phyloP scores from a whole-genome alignment of 2,888 invertebrate species.

The Xylota segnis region DNA sequence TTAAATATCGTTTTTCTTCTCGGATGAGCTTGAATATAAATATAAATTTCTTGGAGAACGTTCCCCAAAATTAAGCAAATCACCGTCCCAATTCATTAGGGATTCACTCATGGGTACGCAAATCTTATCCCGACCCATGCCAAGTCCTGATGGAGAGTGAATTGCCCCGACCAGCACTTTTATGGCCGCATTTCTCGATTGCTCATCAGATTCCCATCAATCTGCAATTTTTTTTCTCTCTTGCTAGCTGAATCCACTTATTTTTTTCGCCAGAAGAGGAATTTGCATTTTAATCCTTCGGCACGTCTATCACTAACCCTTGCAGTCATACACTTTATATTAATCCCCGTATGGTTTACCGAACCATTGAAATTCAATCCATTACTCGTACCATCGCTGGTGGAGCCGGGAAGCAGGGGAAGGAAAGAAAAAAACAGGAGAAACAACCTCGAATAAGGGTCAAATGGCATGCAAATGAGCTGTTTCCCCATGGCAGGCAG shows the following conservation, averaged over 20 bases:
- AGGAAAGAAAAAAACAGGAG: conserved; percentile 20
- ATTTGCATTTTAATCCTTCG: conserved; percentile 75
- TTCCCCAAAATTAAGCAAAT: conserved; percentile 48
- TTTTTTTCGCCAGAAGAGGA: conserved; percentile 40
- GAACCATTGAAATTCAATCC: conserved; percentile 70
- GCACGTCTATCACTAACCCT: conserved; percentile 48
- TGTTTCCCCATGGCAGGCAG: conserved; percentile 18
- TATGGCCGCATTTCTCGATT: conserved; percentile 38
- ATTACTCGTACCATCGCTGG: conserved; percentile 49
- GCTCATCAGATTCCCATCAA: conserved; percentile 67
- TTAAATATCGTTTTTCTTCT: background rate
- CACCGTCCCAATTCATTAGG: conserved; percentile 68
- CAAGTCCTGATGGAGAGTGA: conserved; percentile 16
- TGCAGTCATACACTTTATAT: conserved; percentile 39
- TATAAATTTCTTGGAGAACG: background rate
- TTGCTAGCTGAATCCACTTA: conserved; percentile 44
- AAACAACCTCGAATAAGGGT: conserved; percentile 67
- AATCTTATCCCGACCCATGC: conserved; percentile 32
- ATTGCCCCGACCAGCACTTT: conserved; percentile 21
- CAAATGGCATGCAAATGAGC: conserved; percentile 75
- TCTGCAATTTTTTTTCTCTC: conserved; percentile 47
- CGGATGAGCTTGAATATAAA: conserved; percentile 1
- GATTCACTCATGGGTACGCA: conserved; percentile 46
- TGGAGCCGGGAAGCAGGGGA: background rate
- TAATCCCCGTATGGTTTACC: conserved; percentile 59